Percentiles rank a stretch among this genome's conserved stretches.
These are phyloP conservation scores for Asobara japonica DNA, from an alignment of 1,140 invertebrate genomes.

Conservation along the genomic window DNA sequence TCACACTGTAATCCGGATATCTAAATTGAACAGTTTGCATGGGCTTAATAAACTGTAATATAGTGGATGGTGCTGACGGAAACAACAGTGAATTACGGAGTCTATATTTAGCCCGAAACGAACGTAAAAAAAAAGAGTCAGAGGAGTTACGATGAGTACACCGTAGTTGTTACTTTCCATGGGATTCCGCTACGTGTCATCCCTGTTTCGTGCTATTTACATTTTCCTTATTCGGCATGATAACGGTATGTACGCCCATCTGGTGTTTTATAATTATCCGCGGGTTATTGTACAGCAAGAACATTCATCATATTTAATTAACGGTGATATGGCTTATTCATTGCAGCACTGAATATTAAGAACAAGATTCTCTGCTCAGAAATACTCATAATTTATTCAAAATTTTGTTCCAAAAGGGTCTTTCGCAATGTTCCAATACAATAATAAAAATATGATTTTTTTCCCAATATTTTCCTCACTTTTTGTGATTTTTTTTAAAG, in stretches of 20 bases:
- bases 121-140: not conserved
- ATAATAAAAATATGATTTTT: no score
- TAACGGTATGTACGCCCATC: not conserved
- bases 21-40: conserved; percentile 45
- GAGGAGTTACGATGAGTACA: not conserved
- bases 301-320: not conserved
- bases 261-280: not conserved
- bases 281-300: not conserved
- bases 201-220: conserved; percentile 10
- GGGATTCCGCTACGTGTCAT: not conserved
- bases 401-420: no score
- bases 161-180: not conserved
- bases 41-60: conserved; percentile 47
- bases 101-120: not conserved
- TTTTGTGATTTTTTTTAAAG: no score
- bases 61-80: conserved; percentile 36
- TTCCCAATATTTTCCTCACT: not conserved
- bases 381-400: no score
- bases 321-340: not conserved
- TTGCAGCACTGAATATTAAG: not conserved
- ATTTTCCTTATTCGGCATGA: not conserved
- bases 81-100: conserved; percentile 45
- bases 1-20: conserved; percentile 36
- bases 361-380: no score
- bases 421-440: no score